Base-by-base conservation (phyloP, 2,797 vertebrate genomes). In the Xenops minutus region DNA sequence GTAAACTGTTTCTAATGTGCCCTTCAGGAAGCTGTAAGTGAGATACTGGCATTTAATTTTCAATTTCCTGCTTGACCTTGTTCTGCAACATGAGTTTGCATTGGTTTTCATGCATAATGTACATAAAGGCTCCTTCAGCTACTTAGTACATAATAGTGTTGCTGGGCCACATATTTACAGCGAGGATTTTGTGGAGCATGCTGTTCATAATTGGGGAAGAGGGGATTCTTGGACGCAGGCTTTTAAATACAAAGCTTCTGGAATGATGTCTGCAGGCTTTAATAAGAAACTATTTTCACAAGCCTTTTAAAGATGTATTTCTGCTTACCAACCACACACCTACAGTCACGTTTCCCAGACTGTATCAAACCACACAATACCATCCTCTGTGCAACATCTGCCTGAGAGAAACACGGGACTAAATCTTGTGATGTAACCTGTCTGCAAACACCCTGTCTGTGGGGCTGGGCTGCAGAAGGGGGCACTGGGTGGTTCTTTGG, bases 31-130 rank as follows among this genome's bases (percentile, higher is more conserved):
- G 78, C 84, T 87, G 36, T 76, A 87, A 78, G 41, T 85, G 86
- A 83, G 56, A 85, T 64, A 64, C 10, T 63, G 41, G 30, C 61
- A 71, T 94, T 94, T 92, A 91, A 74, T 95, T 92, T 94, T 93
- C 67, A 49, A 26, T 92, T 92, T 95, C 74, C 81, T 96, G 37
- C 68, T 79, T 85, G 84, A 92, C 86, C 84, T 93, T 89, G 81
- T 93, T 95, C 61, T 92, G 74, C 84, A 89, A 64, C 14, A 23
- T 48, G 71, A 76, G 43, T 64, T 87, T 79, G 49, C 23, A 8
- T 61, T 76, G 82, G 34, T 74, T 88, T 93, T 85, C 56, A 41
- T 43, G n/a, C 62, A 36, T 89, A 92, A 92, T 76, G 44, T 76
- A 56, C 67, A 41, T 69, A 73, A 63, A 90, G 83, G 84, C 74